Percentiles rank a stretch among this genome's conserved stretches.
Conservation (phyloP, 2,113 vertebrate genomes). For the Pampusana beccarii region DNA sequence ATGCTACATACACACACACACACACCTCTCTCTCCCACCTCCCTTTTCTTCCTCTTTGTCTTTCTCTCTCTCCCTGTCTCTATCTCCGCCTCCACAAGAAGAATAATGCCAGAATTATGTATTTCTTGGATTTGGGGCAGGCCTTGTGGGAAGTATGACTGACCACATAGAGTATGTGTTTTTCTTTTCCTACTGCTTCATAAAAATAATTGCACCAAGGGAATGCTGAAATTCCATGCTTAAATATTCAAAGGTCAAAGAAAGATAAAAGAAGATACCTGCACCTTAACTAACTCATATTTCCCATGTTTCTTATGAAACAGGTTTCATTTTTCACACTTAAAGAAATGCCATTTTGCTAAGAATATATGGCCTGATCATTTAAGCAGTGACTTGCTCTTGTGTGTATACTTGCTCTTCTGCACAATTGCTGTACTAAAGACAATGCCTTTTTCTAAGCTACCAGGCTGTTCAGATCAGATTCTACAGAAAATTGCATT, state of each 20-base stretch:
- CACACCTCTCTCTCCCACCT: too few species aligned
- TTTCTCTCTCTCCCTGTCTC: neutral
- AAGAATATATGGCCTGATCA: neutral
- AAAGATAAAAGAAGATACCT: neutral
- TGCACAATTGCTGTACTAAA: neutral
- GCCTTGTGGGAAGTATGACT: neutral
- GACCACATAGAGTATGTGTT: rapidly evolving
- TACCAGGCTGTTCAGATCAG: neutral
- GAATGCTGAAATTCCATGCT: neutral
- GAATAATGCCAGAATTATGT: neutral
- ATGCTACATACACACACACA: neutral
- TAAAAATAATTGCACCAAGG: neutral
- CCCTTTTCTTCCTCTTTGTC: neutral
- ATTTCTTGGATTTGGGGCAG: neutral
- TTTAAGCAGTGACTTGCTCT: neutral
- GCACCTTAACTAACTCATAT: neutral
- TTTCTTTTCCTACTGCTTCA: neutral
- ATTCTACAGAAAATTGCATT: neutral
- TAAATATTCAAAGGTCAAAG: neutral
- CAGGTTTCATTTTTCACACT: neutral
- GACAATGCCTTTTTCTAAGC: neutral
- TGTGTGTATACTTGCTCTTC: neutral
- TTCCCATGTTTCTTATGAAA: neutral
- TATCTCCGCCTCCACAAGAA: neutral
- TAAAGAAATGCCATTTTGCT: neutral